These are phyloP conservation scores for Oscarella lobularis DNA, from an alignment of 37 sponge, comb jelly and placozoan genomes.

Conservation along the genomic window DNA sequence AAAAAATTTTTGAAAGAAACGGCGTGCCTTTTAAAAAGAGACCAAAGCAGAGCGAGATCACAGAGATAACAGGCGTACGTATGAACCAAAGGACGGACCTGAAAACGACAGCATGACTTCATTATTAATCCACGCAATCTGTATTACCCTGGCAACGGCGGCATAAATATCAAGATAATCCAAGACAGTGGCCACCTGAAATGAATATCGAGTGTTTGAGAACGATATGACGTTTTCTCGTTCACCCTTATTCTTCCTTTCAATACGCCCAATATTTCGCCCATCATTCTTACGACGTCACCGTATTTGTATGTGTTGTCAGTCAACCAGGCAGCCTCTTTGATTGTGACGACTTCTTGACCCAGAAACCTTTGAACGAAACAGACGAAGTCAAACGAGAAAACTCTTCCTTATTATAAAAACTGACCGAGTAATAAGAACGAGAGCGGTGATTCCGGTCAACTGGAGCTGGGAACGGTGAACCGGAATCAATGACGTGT, in stretches of 20 bases:
- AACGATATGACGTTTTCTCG: background rate
- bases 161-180: background rate
- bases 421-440: conserved; percentile 37
- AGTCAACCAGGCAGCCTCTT: conserved; percentile 79
- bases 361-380: conserved; percentile 30
- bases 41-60: background rate
- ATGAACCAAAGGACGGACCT: background rate
- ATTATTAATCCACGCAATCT: no score
- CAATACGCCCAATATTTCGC: conserved; percentile 42
- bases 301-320: conserved; percentile 64
- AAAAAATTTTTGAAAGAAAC: no score
- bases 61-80: background rate
- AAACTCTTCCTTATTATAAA: background rate
- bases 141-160: background rate
- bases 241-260: conserved; percentile 45
- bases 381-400: background rate
- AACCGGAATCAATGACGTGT: conserved; percentile 26
- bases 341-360: conserved; percentile 32
- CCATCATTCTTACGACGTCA: conserved; percentile 71
- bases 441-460: conserved; percentile 51
- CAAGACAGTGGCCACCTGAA: background rate
- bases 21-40: no score
- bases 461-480: conserved; percentile 42
- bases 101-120: background rate
- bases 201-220: no score